These are phyloP conservation scores for Fistularia commersonii DNA, from an alignment of 2,797 vertebrate genomes.

Conservation along the genomic window DNA sequence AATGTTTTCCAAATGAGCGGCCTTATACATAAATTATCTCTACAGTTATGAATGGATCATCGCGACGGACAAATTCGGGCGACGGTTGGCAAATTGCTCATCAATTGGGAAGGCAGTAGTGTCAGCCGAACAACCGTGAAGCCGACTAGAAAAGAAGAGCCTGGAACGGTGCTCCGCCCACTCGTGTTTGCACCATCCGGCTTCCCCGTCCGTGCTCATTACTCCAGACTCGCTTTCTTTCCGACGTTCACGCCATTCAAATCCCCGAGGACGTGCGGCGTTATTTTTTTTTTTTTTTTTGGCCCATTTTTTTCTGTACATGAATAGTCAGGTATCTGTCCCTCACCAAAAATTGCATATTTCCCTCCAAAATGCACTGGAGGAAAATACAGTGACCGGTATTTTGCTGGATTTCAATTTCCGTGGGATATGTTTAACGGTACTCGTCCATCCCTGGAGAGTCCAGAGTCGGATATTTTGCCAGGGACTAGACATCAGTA, in stretches of 20 bases:
- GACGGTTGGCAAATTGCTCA: conserved; percentile 76
- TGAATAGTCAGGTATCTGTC: too few relatives aligned
- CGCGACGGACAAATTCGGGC: conserved; percentile 68
- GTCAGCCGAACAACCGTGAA: conserved; percentile 66
- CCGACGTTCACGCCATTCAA: conserved; percentile 26
- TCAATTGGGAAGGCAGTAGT: conserved; percentile 68
- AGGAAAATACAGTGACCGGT: too few relatives aligned
- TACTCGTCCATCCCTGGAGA: background rate
- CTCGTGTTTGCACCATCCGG: conserved; percentile 73
- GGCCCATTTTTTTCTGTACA: too few relatives aligned
- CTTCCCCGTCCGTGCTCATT: conserved; percentile 69
- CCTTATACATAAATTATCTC: conserved; percentile 77
- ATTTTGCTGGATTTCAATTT: conserved; percentile 10
- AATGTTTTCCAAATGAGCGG: conserved; percentile 77
- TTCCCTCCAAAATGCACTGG: too few relatives aligned
- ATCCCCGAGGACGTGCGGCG: conserved; percentile 38
- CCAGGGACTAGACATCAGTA: conserved; percentile 37
- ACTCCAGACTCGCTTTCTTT: conserved; percentile 61
- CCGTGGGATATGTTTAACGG: conserved; percentile 34
- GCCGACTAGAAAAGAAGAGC: background rate
- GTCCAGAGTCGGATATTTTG: conserved; percentile 41
- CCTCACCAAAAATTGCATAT: too few relatives aligned
- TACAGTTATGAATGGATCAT: conserved; percentile 77
- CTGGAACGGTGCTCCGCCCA: conserved; percentile 25
- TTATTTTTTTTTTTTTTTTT: too few relatives aligned